These are phyloP conservation scores for Heloderma charlesbogerti DNA, from an alignment of 2,113 vertebrate species.

Conservation along the genomic window DNA sequence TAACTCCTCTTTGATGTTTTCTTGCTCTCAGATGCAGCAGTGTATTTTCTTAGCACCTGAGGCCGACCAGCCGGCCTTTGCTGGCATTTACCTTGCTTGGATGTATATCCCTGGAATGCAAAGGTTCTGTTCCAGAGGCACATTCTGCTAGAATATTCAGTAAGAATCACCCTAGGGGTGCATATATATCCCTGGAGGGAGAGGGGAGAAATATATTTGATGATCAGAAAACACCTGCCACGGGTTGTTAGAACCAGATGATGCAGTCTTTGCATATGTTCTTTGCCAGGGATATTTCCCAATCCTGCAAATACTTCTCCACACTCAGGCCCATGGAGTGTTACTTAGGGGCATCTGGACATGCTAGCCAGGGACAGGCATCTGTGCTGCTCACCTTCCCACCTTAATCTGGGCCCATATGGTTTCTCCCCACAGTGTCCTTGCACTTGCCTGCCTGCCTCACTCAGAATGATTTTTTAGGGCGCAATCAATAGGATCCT, in stretches of 20 bases:
- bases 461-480: too few species aligned
- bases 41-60: slow-evolving; percentile 30
- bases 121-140: background rate
- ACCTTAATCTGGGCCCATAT: background rate
- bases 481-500: too few species aligned
- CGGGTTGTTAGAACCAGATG: background rate
- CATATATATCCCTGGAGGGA: background rate
- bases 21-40: background rate
- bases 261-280: background rate
- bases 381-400: too few species aligned
- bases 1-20: background rate
- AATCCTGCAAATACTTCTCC: background rate
- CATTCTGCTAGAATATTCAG: background rate
- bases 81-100: background rate
- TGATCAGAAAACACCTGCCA: background rate
- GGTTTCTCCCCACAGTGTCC: too few species aligned
- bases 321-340: background rate
- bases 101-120: background rate
- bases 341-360: background rate
- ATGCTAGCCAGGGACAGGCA: background rate
- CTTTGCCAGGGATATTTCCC: background rate
- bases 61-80: background rate
- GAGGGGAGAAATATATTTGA: background rate
- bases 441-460: too few species aligned
- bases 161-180: background rate